Evolutionary conservation across 2,797 vertebrate species (phyloP).

Genomic region (Halcyon chelicuti): DNA sequence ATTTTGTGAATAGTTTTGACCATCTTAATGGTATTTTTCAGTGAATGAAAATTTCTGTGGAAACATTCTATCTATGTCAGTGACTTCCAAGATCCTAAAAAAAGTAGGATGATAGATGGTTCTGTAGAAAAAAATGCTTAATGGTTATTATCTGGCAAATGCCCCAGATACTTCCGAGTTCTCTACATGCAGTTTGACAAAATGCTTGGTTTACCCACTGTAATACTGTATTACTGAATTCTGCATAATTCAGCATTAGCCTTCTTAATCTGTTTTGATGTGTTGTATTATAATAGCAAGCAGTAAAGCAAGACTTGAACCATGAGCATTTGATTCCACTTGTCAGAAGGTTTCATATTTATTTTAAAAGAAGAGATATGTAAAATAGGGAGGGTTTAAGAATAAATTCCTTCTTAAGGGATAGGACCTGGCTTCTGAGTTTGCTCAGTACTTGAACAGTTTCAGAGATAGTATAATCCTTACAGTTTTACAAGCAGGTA

Average conservation of each 20-base stretch:
- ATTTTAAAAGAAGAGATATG: background rate
- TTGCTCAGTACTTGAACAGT: background rate
- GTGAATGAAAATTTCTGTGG: background rate
- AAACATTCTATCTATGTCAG: background rate
- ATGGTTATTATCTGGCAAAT: conserved; percentile 41
- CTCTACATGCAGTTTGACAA: conserved; percentile 39
- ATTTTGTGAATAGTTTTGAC: background rate
- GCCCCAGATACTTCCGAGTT: conserved; percentile 42
- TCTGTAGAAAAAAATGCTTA: background rate
- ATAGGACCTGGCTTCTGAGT: background rate
- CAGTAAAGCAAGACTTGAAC: background rate
- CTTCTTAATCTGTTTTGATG: conserved; percentile 50
- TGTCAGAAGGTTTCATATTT: background rate
- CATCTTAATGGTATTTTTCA: background rate
- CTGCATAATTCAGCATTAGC: conserved; percentile 59
- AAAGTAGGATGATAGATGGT: background rate
- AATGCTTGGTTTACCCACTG: conserved; percentile 19
- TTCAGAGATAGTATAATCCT: background rate
- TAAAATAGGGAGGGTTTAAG: background rate
- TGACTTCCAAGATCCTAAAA: background rate
- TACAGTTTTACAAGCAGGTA: background rate
- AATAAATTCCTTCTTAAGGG: background rate
- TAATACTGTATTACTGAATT: conserved; percentile 35
- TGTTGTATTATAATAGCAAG: conserved; percentile 11
- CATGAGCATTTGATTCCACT: background rate